Base-by-base conservation (phyloP, 2,797 vertebrate species). In the Danio kyathit region DNA sequence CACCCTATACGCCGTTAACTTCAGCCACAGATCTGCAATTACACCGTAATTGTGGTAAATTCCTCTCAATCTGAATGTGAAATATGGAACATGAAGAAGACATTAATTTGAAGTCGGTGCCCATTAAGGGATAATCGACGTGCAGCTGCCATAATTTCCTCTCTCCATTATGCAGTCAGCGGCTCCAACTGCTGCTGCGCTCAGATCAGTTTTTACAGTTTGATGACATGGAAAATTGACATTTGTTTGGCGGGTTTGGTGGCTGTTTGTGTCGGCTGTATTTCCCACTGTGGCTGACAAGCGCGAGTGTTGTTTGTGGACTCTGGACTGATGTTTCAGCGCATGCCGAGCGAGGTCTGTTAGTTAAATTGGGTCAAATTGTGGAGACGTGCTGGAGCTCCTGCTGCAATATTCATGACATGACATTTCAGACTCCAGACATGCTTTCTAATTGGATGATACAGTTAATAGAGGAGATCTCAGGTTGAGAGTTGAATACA, bases 351-450 rank as follows among this genome's bases (percentile, higher is more conserved):
- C 48, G 83, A 85, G 82, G 86, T 82, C 86, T 87, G 86, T 85
- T 85, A 74, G 76, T 81, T 87, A 88, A 89, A 89, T 88, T 88
- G 85, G 88, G 88, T 88, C 82, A 85, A 83, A 86, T 78, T 82
- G 73, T 81, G 81, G 78, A 82, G 87, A 79, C 54, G 64, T 76
- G 84, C 77, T 29, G 44, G 66, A 72, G 76, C 80, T 85, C 73
- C 71, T 88, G 65, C 76, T 88, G 84, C 29, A 29, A 29, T 29
- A 29, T 29, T 29, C 29, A 29, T 29, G 29, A 29, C 85, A 79
- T 86, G 88, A 85, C 87, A 89, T 90, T 89, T 88, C 84, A 29
- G 29, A 29, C 29, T 73, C 76, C 87, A 87, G 87, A 85, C 82
- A 65, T 77, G 19, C 75, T 76, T 76, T 81, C 83, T 88, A 88